Conservation (phyloP, 1,140 invertebrate species). For the Euschistus heros region DNA sequence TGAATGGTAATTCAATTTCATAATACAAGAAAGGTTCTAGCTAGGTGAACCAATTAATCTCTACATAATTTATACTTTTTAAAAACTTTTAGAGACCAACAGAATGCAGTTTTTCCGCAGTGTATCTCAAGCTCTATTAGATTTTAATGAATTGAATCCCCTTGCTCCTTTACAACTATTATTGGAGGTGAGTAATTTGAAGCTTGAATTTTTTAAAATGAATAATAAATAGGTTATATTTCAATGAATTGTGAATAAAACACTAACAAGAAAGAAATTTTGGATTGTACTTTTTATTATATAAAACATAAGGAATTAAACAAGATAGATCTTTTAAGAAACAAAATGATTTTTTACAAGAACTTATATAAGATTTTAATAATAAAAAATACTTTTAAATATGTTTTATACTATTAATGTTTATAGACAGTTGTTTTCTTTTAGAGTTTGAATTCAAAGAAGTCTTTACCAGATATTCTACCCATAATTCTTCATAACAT, state of each 20-base stretch:
- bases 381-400: no score
- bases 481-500: slow-evolving; percentile 75
- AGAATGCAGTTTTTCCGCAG: slow-evolving; percentile 81
- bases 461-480: slow-evolving; percentile 69
- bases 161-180: slow-evolving; percentile 84
- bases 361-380: no score
- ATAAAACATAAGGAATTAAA: no score
- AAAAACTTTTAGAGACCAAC: slow-evolving; percentile 44
- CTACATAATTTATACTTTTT: background rate
- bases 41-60: background rate
- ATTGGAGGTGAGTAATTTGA: slow-evolving; percentile 54
- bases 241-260: no score
- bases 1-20: slow-evolving; percentile 48
- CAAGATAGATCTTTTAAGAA: no score
- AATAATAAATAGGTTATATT: no score
- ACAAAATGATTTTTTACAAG: no score
- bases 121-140: slow-evolving; percentile 81
- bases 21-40: background rate
- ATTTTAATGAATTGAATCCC: slow-evolving; percentile 94
- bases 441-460: slow-evolving; percentile 74
- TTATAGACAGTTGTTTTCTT: background rate
- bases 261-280: no score
- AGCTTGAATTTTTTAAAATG: no score
- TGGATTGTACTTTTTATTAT: no score
- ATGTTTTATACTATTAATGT: no score